phyloP scores from a whole-genome alignment of 2,113 vertebrate species.

The Datnioides undecimradiatus region DNA sequence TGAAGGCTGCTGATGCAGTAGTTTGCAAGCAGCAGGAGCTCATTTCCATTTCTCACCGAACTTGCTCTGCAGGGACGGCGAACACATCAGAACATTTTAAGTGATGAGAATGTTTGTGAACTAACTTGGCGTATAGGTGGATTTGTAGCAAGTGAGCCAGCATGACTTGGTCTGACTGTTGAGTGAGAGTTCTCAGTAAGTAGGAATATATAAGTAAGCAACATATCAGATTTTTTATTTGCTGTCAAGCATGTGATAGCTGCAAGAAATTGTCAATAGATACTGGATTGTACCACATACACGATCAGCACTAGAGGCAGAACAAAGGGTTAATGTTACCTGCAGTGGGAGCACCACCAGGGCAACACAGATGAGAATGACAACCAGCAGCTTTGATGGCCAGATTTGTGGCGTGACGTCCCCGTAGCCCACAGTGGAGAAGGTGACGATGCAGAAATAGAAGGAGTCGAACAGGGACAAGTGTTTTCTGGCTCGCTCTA shows the following conservation, averaged over 20 bases:
- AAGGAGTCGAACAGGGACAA: conserved; percentile 94
- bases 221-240: conserved; percentile 6
- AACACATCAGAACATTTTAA: conserved; percentile 10
- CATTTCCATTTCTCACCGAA: conserved; percentile 18
- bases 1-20: conserved; percentile 18
- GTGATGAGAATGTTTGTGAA: conserved; percentile 2
- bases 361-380: conserved; percentile 97
- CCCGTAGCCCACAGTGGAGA: conserved; percentile 97
- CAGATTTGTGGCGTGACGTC: conserved; percentile 97
- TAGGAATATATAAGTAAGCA: not conserved
- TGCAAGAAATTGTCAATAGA: conserved; percentile 9
- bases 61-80: conserved; percentile 19
- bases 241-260: not conserved
- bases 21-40: conserved; percentile 9
- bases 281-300: conserved; percentile 4
- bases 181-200: too few species aligned
- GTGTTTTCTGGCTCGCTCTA: conserved; percentile 93
- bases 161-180: conserved; percentile 1
- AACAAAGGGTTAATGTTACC: too few species aligned
- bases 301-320: not conserved
- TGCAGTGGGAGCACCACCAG: conserved; percentile 96
- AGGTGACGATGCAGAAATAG: conserved; percentile 99
- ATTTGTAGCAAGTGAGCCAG: not conserved
- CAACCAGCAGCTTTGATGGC: conserved; percentile 97
- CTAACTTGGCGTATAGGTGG: not conserved